Percentiles rank a stretch among this genome's conserved stretches.
Conservation (phyloP, 2,113 vertebrate species). For the Xiphorhynchus elegans region DNA sequence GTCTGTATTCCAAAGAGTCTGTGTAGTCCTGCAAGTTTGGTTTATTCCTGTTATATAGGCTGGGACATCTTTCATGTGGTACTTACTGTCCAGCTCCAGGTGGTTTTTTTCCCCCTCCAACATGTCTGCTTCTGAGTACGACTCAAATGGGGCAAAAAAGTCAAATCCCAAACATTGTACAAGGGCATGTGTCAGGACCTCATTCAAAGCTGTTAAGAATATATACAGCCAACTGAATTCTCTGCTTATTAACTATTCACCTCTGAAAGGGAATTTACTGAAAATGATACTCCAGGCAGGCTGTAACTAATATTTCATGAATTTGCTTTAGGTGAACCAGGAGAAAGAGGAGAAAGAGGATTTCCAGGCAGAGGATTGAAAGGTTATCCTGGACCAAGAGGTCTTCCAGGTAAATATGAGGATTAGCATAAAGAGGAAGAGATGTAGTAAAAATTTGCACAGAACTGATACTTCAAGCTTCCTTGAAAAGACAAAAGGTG, state of each 20-base stretch:
- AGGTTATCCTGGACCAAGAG: constrained; percentile 87
- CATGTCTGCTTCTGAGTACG: background rate
- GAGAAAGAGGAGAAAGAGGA: constrained; percentile 92
- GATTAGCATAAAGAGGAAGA: background rate
- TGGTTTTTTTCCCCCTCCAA: background rate
- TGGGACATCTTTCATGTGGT: background rate
- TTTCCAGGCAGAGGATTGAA: constrained; percentile 87
- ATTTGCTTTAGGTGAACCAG: constrained; percentile 86
- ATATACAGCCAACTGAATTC: background rate
- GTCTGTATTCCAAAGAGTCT: background rate
- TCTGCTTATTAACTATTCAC: background rate
- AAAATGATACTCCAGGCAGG: background rate
- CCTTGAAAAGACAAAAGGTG: background rate
- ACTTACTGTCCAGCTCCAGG: background rate
- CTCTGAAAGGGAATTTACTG: background rate
- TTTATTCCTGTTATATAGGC: background rate
- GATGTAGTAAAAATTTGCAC: background rate
- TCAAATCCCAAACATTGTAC: background rate
- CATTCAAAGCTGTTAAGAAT: background rate
- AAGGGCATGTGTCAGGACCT: background rate
- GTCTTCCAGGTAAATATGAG: constrained; percentile 86
- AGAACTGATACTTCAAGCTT: background rate
- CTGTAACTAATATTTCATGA: background rate
- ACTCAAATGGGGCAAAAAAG: background rate
- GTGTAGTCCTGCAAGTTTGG: background rate